Evolutionary conservation across 1,140 invertebrate species (phyloP), one percentile per base, ranked within the genome.

Genomic region (Brachionus angularis): DNA sequence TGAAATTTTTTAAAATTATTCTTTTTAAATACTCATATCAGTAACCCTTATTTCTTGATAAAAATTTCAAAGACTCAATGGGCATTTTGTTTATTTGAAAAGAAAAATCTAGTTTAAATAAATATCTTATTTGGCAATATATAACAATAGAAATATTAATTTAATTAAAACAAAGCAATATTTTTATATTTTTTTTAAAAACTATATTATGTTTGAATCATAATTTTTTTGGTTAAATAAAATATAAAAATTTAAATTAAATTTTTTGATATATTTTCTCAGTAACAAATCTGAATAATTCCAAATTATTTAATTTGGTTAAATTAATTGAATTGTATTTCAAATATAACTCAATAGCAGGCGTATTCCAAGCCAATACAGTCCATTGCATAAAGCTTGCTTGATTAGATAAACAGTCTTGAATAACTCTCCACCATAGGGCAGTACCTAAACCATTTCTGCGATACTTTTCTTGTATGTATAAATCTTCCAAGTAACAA

Each of bases 361-460:
- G 31, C 23, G 23, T 47, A 50, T 67, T 67, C 62, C 62, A 67
- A 29, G 39, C 42, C 31, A 67, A 34, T 25, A 67, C 62, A 14
- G 62, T 34, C 62, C 62, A 67, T 46, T 50, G 62, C 62, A 67
- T 67, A 23, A 47, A 67, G 36, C 31, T 67, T 18, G 8, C 61
- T 34, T 46, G 31, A 29, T 67, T 46, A 25, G 44, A 4, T 8
- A 67, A 34, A 67, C 62, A 67, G 14, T 67, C 62, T 46, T 50
- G 18, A 29, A 67, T 44, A 18, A 67, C 5, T 29, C 46, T 31
- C 27, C 36, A 46, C 62, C 62, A 67, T 23, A 67, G 27, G 10
- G 62, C 62, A 33, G 5, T 18, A 34, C 62, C 62, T 10, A 47
- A 25, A 12, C 62, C 62, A 10, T 21, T 50, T 23, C 62, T 14